These are phyloP conservation scores for Tachyglossus aculeatus DNA, from an alignment of 2,797 vertebrate genomes.

Conservation along the genomic window DNA sequence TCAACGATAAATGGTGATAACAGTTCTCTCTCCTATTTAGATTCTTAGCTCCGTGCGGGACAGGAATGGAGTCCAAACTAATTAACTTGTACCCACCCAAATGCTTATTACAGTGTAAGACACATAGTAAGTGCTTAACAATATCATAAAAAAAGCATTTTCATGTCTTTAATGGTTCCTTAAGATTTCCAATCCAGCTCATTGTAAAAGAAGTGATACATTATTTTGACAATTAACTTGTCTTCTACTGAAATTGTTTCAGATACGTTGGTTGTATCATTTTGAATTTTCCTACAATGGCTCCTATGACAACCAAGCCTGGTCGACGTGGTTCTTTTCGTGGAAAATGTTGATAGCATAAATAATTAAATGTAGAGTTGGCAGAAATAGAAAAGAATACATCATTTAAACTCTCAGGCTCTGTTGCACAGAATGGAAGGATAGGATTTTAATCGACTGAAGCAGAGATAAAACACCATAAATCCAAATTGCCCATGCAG, in stretches of 20 bases:
- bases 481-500: neutral
- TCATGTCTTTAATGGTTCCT: too few species aligned
- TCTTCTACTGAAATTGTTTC: neutral
- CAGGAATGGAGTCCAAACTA: too few species aligned
- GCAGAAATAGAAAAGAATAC: neutral
- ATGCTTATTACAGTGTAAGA: too few species aligned
- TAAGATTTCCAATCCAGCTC: neutral
- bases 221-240: neutral
- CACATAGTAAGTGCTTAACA: too few species aligned
- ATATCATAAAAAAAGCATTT: too few species aligned
- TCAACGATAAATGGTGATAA: too few species aligned
- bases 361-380: neutral
- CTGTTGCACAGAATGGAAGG: neutral
- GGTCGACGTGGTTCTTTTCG: neutral
- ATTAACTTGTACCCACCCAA: too few species aligned
- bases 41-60: too few species aligned
- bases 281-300: neutral
- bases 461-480: neutral
- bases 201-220: neutral
- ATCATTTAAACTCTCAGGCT: neutral
- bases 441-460: neutral
- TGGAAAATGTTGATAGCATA: neutral
- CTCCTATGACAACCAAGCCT: neutral
- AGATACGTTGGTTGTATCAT: neutral
- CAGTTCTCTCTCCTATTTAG: too few species aligned